Evolutionary conservation across 2,113 vertebrate species (phyloP).

Genomic region (Dasypus novemcinctus): DNA sequence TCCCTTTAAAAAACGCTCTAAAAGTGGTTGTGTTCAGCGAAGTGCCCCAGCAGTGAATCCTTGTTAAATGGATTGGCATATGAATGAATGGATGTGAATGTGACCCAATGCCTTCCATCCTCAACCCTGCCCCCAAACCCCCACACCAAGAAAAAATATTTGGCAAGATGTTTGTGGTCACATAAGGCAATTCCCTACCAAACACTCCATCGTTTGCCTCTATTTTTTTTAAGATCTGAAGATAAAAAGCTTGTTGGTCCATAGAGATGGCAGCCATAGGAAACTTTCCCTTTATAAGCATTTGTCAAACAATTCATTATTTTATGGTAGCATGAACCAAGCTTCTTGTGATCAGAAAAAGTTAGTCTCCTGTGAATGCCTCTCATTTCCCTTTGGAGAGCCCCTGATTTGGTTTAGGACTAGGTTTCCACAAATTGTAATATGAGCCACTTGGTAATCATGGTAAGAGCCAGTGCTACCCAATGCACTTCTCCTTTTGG

Average conservation of each 20-base stretch:
- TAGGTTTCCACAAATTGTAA: background rate
- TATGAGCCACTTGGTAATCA: background rate
- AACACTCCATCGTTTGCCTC: background rate
- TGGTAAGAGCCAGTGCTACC: background rate
- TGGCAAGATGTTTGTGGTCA: slow-evolving; percentile 5
- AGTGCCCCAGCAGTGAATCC: background rate
- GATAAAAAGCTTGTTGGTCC: background rate
- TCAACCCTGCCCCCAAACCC: background rate
- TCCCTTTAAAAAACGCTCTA: background rate
- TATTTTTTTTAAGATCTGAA: background rate
- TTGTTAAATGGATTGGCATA: background rate
- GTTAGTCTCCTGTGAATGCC: background rate
- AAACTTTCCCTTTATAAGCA: slow-evolving; percentile 23
- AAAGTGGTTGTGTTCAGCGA: background rate
- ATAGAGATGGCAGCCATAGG: background rate
- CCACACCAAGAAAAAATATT: background rate
- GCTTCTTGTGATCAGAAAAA: background rate
- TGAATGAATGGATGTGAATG: background rate
- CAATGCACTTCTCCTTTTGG: background rate
- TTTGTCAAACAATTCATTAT: background rate
- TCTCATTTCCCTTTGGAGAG: background rate
- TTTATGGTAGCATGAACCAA: background rate
- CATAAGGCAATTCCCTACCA: background rate
- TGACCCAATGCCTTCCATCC: background rate
- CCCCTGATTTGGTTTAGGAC: background rate